A percentile compares a stretch with the other conserved stretches of the same genome.
Evolutionary conservation across 30 jellyfish, hydroid and myxozoan species (phyloP).

Genomic region (Phacellophora camtschatica): DNA sequence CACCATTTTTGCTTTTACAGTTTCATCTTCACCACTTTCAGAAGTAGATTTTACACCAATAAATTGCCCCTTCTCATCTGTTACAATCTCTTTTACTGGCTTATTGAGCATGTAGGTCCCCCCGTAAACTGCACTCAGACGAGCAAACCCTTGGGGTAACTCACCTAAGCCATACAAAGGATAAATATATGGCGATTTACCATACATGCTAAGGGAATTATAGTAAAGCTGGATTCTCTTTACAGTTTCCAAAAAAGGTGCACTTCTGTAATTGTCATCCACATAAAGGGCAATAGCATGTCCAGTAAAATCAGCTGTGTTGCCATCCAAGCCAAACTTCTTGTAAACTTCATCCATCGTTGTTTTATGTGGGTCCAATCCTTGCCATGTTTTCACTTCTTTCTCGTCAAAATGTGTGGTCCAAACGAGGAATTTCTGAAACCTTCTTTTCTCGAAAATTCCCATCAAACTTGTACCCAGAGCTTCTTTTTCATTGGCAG

Average conservation of each 20-base stretch:
- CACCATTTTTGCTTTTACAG: conserved; percentile 92
- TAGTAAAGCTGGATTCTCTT: conserved; percentile 71
- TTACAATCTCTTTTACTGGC: conserved; percentile 86
- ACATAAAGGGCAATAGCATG: conserved; percentile 89
- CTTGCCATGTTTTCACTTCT: conserved; percentile 79
- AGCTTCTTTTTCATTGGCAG: conserved; percentile 97
- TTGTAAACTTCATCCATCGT: conserved; percentile 92
- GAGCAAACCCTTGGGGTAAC: conserved; percentile 99
- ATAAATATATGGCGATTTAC: conserved; percentile 95
- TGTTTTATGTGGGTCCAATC: conserved; percentile 75
- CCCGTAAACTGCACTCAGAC: conserved; percentile 99
- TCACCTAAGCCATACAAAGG: conserved; percentile 99
- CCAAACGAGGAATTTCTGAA: conserved; percentile 79
- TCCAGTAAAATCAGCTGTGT: conserved; percentile 97
- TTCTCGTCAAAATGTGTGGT: conserved; percentile 66
- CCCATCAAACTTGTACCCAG: conserved; percentile 97
- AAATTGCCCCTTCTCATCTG: conserved; percentile 85
- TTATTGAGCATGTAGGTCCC: conserved; percentile 98
- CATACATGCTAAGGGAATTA: conserved; percentile 79
- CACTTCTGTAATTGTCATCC: conserved; percentile 75
- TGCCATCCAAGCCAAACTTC: conserved; percentile 87
- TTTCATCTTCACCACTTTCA: conserved; percentile 74
- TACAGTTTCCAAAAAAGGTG: conserved; percentile 81
- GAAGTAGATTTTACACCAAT: conserved; percentile 83
- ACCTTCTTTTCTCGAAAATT: conserved; percentile 90